A percentile compares a stretch with the other conserved stretches of the same genome.
Conservation (phyloP, 2,797 vertebrate genomes). For the Nasua narica region DNA sequence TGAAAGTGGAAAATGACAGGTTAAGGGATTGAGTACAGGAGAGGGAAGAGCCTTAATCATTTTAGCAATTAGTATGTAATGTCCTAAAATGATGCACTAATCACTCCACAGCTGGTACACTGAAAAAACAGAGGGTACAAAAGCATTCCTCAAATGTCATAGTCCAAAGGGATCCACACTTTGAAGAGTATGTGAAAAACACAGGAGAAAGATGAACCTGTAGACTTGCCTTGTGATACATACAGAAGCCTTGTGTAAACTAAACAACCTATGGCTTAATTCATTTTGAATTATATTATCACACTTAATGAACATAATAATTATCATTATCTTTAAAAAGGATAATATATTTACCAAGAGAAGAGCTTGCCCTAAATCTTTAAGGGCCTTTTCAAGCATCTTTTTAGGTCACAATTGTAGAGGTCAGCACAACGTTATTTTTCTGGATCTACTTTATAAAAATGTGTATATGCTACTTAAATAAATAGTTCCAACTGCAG, state of each 20-base stretch:
- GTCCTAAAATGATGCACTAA: slow-evolving; percentile 66
- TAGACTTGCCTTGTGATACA: not conserved
- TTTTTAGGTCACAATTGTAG: not conserved
- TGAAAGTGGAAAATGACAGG: slow-evolving; percentile 61
- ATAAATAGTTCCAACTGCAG: not conserved
- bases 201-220: not conserved
- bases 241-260: not conserved
- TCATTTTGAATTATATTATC: slow-evolving; percentile 4
- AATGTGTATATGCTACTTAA: not conserved
- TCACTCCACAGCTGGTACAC: slow-evolving; percentile 50
- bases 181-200: not conserved
- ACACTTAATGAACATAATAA: not conserved
- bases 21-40: slow-evolving; percentile 55
- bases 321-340: not conserved
- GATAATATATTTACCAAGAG: not conserved
- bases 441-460: not conserved
- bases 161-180: not conserved
- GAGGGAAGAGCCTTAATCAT: slow-evolving; percentile 60
- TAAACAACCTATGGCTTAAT: not conserved
- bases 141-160: slow-evolving; percentile 31
- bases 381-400: not conserved
- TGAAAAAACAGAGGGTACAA: slow-evolving; percentile 24
- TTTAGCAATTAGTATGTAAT: slow-evolving; percentile 64
- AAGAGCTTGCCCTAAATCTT: not conserved
- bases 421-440: not conserved